phyloP scores from a whole-genome alignment of 2,113 vertebrate genomes.

The Nestor notabilis region DNA sequence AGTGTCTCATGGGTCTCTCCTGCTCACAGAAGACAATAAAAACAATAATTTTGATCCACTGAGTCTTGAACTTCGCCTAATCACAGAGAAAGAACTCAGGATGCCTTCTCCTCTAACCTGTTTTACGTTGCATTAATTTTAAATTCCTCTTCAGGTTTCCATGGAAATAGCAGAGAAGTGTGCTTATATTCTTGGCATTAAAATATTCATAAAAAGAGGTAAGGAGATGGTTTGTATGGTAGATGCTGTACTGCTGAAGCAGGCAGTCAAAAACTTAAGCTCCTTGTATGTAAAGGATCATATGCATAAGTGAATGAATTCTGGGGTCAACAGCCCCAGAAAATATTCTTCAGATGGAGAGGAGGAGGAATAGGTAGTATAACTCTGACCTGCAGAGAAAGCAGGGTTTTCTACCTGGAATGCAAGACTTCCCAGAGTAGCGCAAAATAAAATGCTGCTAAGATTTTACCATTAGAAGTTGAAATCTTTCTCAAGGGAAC shows the following conservation, averaged over 20 bases:
- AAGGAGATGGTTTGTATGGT: slow-evolving; percentile 46
- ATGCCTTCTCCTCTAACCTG: slow-evolving; percentile 6
- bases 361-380: background rate
- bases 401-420: background rate
- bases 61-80: background rate
- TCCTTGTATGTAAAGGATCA: slow-evolving; percentile 1
- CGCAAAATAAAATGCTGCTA: background rate
- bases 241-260: slow-evolving; percentile 52
- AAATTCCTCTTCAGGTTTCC: slow-evolving; percentile 63
- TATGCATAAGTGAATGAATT: background rate
- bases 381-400: background rate
- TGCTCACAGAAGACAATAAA: background rate
- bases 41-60: background rate
- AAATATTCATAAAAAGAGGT: slow-evolving; percentile 61
- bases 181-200: slow-evolving; percentile 54
- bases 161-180: slow-evolving; percentile 66
- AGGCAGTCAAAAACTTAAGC: background rate
- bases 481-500: background rate
- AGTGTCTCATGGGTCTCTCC: background rate
- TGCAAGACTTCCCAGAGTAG: background rate
- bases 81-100: background rate
- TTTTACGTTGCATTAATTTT: slow-evolving; percentile 30
- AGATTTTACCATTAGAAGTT: background rate
- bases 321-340: background rate
- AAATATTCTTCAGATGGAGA: background rate